These are phyloP conservation scores for Gymnothorax javanicus DNA, from an alignment of 2,797 vertebrate genomes.

Conservation along the genomic window DNA sequence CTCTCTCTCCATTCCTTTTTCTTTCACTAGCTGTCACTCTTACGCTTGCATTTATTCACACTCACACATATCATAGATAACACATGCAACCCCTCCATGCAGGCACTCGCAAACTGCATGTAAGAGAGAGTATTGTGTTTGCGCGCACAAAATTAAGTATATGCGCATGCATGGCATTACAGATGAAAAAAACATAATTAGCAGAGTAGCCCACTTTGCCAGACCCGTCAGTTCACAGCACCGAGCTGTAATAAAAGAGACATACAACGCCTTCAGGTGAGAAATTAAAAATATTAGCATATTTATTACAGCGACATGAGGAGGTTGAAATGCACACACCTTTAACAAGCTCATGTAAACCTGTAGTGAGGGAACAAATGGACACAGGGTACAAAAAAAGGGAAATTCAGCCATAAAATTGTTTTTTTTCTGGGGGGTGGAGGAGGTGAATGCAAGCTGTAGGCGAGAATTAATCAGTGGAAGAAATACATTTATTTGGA, in stretches of 20 bases:
- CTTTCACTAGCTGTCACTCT: neutral
- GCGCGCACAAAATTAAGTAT: neutral
- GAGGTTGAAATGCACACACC: slow-evolving; percentile 72
- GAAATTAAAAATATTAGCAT: slow-evolving; percentile 84
- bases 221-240: neutral
- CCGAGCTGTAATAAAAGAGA: slow-evolving; percentile 37
- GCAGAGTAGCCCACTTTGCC: neutral
- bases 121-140: neutral
- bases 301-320: slow-evolving; percentile 83
- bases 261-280: slow-evolving; percentile 70
- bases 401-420: slow-evolving; percentile 41
- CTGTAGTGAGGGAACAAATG: slow-evolving; percentile 61
- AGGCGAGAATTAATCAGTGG: slow-evolving; percentile 4
- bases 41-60: neutral
- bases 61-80: neutral
- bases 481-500: slow-evolving; percentile 8
- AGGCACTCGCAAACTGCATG: neutral
- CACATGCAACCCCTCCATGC: neutral
- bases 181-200: slow-evolving; percentile 4
- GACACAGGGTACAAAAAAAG: slow-evolving; percentile 55
- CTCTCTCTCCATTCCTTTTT: slow-evolving; percentile 22
- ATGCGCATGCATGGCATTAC: neutral
- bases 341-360: slow-evolving; percentile 70
- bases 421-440: neutral
- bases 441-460: neutral